Conservation (phyloP, 2,113 vertebrate genomes). For the Speoplatyrhinus poulsoni region DNA sequence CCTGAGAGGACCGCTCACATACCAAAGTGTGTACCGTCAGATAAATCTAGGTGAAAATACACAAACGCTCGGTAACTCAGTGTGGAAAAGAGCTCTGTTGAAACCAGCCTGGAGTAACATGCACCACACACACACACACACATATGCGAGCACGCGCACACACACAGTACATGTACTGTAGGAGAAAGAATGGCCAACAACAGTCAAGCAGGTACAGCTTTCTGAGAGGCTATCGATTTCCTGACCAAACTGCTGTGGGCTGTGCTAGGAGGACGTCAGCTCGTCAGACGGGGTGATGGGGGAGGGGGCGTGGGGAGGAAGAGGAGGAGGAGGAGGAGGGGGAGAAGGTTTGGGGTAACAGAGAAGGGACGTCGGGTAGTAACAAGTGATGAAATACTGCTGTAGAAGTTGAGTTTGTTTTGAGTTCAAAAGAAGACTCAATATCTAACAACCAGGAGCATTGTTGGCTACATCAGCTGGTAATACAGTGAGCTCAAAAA, state of each 20-base stretch:
- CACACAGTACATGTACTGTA: neutral
- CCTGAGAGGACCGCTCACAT: slow-evolving; percentile 38
- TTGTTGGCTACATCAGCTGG: no score
- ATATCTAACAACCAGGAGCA: neutral
- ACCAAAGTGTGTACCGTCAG: slow-evolving; percentile 43
- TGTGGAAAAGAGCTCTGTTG: slow-evolving; percentile 14
- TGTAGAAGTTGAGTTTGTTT: slow-evolving; percentile 39
- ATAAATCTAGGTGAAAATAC: slow-evolving; percentile 46
- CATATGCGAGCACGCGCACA: neutral
- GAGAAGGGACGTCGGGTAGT: neutral
- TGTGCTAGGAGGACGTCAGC: slow-evolving; percentile 22
- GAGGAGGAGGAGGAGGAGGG: neutral
- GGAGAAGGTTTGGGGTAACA: neutral
- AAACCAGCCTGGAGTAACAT: neutral
- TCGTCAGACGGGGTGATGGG: neutral
- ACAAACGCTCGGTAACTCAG: slow-evolving; percentile 28
- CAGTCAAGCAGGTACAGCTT: slow-evolving; percentile 24
- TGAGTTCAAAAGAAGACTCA: neutral
- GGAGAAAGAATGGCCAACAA: slow-evolving; percentile 1
- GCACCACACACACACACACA: neutral
- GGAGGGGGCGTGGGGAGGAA: neutral
- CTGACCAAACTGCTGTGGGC: slow-evolving; percentile 10
- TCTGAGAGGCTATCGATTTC: slow-evolving; percentile 31
- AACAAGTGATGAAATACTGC: slow-evolving; percentile 19
- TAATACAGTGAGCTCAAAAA: no score